Conservation (phyloP, 2,113 vertebrate species). For the Stigmatopora argus region DNA sequence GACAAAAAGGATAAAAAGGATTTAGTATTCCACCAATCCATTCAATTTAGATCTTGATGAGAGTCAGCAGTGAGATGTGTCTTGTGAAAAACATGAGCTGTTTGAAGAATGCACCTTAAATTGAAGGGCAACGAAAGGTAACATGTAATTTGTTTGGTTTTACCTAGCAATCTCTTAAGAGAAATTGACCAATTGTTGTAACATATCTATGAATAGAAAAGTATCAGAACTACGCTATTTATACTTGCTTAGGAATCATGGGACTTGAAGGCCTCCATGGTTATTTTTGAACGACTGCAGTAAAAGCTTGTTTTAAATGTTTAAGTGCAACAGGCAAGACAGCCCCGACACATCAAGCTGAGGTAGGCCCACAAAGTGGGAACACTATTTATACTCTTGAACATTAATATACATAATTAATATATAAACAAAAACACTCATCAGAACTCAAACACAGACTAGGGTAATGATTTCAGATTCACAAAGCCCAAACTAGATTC, state of each 20-base stretch:
- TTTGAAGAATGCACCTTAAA: neutral
- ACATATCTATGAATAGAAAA: slow-evolving; percentile 18
- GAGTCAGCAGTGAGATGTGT: neutral
- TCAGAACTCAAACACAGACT: slow-evolving; percentile 27
- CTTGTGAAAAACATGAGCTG: neutral
- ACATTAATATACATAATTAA: slow-evolving; percentile 25
- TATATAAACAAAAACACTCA: slow-evolving; percentile 4
- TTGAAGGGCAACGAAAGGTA: neutral
- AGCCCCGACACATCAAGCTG: slow-evolving; percentile 22
- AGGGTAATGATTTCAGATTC: slow-evolving; percentile 10
- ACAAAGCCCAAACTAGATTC: slow-evolving; percentile 1
- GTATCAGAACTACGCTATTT: slow-evolving; percentile 32
- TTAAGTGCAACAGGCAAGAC: slow-evolving; percentile 10
- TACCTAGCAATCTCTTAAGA: neutral
- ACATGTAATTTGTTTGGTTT: neutral
- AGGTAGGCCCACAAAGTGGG: slow-evolving; percentile 19
- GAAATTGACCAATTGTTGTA: slow-evolving; percentile 1
- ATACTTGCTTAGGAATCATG: slow-evolving; percentile 25
- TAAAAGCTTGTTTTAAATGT: slow-evolving; percentile 37
- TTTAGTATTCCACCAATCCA: neutral
- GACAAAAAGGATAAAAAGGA: neutral
- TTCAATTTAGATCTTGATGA: neutral
- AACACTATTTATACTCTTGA: slow-evolving; percentile 26
- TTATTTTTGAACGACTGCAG: slow-evolving; percentile 45
- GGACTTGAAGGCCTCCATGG: slow-evolving; percentile 40